Evolutionary conservation across 2,797 vertebrate species (phyloP).

Genomic region (Menidia menidia): DNA sequence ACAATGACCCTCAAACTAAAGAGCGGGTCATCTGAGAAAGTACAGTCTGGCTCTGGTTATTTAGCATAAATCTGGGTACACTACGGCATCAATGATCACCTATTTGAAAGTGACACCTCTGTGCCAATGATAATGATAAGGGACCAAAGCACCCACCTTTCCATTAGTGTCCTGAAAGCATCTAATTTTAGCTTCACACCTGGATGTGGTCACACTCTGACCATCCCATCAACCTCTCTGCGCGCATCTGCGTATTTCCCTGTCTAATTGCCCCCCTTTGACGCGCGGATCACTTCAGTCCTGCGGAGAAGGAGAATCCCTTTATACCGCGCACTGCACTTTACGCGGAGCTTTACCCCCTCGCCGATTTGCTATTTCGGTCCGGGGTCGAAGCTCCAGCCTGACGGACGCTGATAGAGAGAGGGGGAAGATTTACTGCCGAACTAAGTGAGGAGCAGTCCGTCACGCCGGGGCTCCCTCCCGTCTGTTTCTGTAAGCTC

Average conservation of each 20-base stretch:
- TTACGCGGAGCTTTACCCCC: constrained; percentile 20
- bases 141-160: constrained; percentile 45
- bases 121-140: constrained; percentile 5
- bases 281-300: constrained; percentile 41
- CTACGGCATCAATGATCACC: background rate
- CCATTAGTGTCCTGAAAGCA: constrained; percentile 22
- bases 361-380: constrained; percentile 44
- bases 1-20: background rate
- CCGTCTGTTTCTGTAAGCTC: constrained; percentile 52
- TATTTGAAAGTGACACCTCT: constrained; percentile 1
- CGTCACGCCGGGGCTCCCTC: constrained; percentile 65
- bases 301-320: constrained; percentile 55
- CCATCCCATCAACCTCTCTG: constrained; percentile 19
- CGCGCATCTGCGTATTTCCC: background rate
- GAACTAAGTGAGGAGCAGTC: constrained; percentile 63
- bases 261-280: constrained; percentile 6
- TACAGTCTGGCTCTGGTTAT: constrained; percentile 32
- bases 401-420: constrained; percentile 69
- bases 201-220: constrained; percentile 30
- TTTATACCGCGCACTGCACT: constrained; percentile 55
- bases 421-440: constrained; percentile 68
- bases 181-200: constrained; percentile 14
- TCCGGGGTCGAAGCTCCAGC: constrained; percentile 39
- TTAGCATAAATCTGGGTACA: constrained; percentile 3
- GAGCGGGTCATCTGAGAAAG: constrained; percentile 12